These are phyloP conservation scores for Ictidomys tridecemlineatus DNA, from an alignment of 2,113 vertebrate genomes.

Conservation along the genomic window DNA sequence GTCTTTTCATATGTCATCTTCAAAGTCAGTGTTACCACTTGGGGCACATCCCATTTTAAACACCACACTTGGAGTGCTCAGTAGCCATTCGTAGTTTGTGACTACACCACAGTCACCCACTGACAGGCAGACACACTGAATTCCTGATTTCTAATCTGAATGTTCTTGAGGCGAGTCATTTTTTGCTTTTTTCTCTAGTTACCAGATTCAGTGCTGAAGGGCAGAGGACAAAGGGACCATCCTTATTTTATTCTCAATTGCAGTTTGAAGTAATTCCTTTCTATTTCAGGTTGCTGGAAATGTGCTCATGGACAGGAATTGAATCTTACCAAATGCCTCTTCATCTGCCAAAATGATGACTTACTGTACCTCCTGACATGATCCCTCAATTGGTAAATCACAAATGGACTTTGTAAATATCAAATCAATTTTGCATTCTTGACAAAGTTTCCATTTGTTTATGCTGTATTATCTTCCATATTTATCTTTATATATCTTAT, in stretches of 20 bases:
- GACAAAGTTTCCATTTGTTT: neutral
- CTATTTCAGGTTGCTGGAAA: neutral
- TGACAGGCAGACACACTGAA: neutral
- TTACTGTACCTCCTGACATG: neutral
- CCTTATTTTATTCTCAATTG: accelerated
- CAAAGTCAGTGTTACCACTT: too few relatives aligned
- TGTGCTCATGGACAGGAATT: neutral
- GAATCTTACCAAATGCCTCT: neutral
- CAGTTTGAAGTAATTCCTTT: neutral
- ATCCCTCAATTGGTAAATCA: neutral
- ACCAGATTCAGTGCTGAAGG: too few relatives aligned
- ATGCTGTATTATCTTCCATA: neutral
- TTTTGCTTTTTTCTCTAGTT: neutral
- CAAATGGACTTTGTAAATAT: neutral
- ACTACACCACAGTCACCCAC: accelerated
- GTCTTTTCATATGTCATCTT: neutral
- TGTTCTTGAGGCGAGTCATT: accelerated
- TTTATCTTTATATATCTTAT: neutral
- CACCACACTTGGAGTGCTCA: neutral
- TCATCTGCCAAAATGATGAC: neutral
- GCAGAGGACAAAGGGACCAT: accelerated
- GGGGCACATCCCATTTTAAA: neutral
- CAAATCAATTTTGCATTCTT: neutral
- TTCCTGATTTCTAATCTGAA: neutral
- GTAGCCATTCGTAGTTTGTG: accelerated